Evolutionary conservation across 2,888 invertebrate genomes (phyloP).

Genomic region (Amphimallon solstitiale): DNA sequence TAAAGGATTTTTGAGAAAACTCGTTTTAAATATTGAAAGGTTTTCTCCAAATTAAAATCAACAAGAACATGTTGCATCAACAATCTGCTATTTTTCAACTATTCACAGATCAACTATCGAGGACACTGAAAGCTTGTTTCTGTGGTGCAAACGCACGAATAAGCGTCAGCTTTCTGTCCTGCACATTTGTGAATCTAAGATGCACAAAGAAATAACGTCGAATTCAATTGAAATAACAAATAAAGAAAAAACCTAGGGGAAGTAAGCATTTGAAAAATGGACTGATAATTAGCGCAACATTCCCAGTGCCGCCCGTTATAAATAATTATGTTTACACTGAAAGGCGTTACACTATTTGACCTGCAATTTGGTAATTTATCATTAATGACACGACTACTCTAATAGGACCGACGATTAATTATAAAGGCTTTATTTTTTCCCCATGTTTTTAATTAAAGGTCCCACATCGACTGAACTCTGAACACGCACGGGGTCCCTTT

Average conservation of each 20-base stretch:
- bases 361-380: constrained; percentile 42
- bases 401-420: constrained; percentile 34
- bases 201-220: too few relatives aligned
- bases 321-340: constrained; percentile 44
- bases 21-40: too few relatives aligned
- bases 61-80: too few relatives aligned
- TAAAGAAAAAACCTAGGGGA: constrained; percentile 15
- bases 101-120: too few relatives aligned
- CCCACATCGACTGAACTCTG: constrained; percentile 26
- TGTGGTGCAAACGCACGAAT: too few relatives aligned
- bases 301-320: constrained; percentile 34
- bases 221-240: constrained; percentile 32
- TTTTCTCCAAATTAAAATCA: too few relatives aligned
- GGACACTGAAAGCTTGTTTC: too few relatives aligned
- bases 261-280: constrained; percentile 34
- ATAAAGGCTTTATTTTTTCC: constrained; percentile 33
- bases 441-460: constrained; percentile 32
- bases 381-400: constrained; percentile 39
- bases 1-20: too few relatives aligned
- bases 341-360: constrained; percentile 42
- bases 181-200: too few relatives aligned
- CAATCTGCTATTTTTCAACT: too few relatives aligned
- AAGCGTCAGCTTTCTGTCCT: too few relatives aligned
- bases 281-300: constrained; percentile 41
- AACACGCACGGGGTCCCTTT: constrained; percentile 25